These are phyloP conservation scores for Drosophila sturtevanti DNA, from an alignment of 1,140 invertebrate genomes.

Conservation along the genomic window DNA sequence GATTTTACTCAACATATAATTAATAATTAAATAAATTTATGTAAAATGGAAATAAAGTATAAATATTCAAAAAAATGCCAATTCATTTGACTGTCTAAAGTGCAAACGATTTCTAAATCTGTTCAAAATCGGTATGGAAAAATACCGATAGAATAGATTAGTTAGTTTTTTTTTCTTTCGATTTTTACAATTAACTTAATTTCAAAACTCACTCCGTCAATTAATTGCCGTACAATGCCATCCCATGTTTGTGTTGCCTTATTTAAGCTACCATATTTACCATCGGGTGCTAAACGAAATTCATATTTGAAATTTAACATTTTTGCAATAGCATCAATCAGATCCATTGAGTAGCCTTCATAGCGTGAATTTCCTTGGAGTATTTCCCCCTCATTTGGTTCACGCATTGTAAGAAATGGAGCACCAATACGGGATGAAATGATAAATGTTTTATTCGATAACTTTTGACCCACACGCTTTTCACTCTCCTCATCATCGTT, in stretches of 20 bases:
- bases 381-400: conserved; percentile 78
- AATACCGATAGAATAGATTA: too few relatives aligned
- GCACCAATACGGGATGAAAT: conserved; percentile 87
- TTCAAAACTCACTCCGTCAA: conserved; percentile 88
- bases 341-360: conserved; percentile 92
- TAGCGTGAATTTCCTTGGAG: conserved; percentile 85
- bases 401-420: conserved; percentile 87
- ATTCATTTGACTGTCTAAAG: conserved; percentile 87
- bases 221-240: conserved; percentile 91
- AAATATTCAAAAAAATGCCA: not conserved
- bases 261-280: conserved; percentile 89
- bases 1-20: too few relatives aligned
- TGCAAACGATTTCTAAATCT: conserved; percentile 85
- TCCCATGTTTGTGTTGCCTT: conserved; percentile 90
- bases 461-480: conserved; percentile 82
- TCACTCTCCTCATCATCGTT: conserved; percentile 83
- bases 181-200: not conserved
- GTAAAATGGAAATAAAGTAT: too few relatives aligned
- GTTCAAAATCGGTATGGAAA: too few relatives aligned
- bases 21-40: too few relatives aligned
- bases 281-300: conserved; percentile 88
- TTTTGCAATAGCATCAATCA: conserved; percentile 90
- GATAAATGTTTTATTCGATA: conserved; percentile 85
- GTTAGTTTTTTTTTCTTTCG: not conserved
- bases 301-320: conserved; percentile 90